Conservation (phyloP, 2,113 vertebrate genomes). For the Antechinus stuartii region DNA sequence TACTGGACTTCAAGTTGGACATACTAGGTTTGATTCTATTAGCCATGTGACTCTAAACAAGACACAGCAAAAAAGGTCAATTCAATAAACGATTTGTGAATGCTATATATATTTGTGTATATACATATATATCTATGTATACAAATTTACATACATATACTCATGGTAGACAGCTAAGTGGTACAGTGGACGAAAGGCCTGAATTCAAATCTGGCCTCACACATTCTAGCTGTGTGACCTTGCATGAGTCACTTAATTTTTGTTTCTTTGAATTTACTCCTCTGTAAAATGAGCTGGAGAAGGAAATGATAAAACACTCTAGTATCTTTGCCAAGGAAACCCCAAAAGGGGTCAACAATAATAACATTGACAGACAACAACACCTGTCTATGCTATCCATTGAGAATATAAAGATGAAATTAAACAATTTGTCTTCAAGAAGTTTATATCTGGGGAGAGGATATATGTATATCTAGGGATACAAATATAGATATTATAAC, state of each 20-base stretch:
- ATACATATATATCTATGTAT: not conserved
- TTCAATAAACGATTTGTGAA: not conserved
- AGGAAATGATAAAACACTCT: too few relatives aligned
- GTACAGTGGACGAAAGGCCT: too few relatives aligned
- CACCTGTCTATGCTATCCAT: not conserved
- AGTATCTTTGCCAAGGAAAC: too few relatives aligned
- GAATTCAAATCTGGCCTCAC: too few relatives aligned
- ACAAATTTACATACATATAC: not conserved
- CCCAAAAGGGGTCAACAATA: too few relatives aligned
- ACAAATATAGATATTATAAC: too few relatives aligned
- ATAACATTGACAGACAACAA: too few relatives aligned
- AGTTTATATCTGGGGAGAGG: not conserved
- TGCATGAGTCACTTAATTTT: too few relatives aligned
- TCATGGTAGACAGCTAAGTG: too few relatives aligned
- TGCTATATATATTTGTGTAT: not conserved
- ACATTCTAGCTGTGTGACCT: too few relatives aligned
- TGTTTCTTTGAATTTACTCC: too few relatives aligned
- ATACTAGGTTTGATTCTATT: not conserved
- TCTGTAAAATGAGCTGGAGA: too few relatives aligned
- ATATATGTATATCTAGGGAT: not conserved
- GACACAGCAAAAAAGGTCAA: not conserved
- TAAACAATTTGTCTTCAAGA: not conserved
- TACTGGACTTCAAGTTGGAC: not conserved
- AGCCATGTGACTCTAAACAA: not conserved
- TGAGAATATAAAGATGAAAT: not conserved